Conservation (phyloP, 2,888 invertebrate species). For the Schrankia costaestrigalis region DNA sequence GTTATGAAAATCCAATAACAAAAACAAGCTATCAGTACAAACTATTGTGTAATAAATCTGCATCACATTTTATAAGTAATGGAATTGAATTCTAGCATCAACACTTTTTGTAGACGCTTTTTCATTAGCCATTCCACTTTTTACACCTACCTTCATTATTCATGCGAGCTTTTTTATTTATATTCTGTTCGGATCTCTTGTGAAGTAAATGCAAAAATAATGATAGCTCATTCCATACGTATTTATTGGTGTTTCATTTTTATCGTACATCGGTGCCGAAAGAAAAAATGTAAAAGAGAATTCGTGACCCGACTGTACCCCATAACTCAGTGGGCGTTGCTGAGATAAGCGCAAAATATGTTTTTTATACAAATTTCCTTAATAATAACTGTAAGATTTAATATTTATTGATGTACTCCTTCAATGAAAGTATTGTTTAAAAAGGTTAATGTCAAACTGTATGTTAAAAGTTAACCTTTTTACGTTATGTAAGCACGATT, state of each 20-base stretch:
- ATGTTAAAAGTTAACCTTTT: too few species aligned
- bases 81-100: slow-evolving; percentile 2
- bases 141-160: slow-evolving; percentile 15
- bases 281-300: slow-evolving; percentile 24
- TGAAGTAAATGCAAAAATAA: slow-evolving; percentile 45
- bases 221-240: slow-evolving; percentile 28
- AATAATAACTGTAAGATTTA: slow-evolving; percentile 16
- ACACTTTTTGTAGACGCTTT: slow-evolving; percentile 8
- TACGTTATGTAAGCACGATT: too few species aligned
- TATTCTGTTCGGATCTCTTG: slow-evolving; percentile 11
- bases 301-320: slow-evolving; percentile 24
- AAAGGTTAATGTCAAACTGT: too few species aligned
- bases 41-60: neutral
- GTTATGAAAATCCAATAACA: too few species aligned
- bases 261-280: slow-evolving; percentile 37
- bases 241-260: slow-evolving; percentile 39
- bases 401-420: slow-evolving; percentile 10
- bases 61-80: slow-evolving; percentile 4
- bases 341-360: slow-evolving; percentile 32
- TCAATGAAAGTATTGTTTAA: slow-evolving; percentile 1
- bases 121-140: slow-evolving; percentile 2
- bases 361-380: slow-evolving; percentile 20
- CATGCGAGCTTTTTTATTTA: slow-evolving; percentile 11
- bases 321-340: slow-evolving; percentile 32
- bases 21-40: too few species aligned